phyloP scores from a whole-genome alignment of 2,113 vertebrate genomes.

The Rhagologus leucostigma region DNA sequence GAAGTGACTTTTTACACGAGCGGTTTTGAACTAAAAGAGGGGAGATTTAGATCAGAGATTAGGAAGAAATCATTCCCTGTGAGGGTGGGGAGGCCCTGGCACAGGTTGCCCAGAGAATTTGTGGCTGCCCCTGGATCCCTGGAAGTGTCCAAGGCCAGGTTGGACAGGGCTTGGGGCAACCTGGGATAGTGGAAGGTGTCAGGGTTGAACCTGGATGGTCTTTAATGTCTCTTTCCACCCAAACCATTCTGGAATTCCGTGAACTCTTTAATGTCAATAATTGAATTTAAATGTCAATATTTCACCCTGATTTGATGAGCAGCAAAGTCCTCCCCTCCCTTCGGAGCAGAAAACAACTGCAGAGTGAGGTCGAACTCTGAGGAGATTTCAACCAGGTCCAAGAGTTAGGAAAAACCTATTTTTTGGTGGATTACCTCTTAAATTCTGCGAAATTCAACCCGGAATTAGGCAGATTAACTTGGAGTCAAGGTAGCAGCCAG shows the following conservation, averaged over 20 bases:
- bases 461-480: neutral
- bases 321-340: neutral
- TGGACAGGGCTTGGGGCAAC: rapidly evolving
- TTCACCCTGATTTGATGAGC: neutral
- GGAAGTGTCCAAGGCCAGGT: neutral
- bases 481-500: neutral
- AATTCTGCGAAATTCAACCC: neutral
- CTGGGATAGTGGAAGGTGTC: neutral
- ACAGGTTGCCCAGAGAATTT: neutral
- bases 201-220: neutral
- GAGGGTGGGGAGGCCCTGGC: neutral
- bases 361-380: rapidly evolving
- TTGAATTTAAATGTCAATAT: neutral
- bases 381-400: neutral
- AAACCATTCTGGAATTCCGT: neutral
- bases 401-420: neutral
- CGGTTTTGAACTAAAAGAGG: neutral
- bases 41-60: neutral
- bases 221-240: neutral
- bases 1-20: neutral
- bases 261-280: neutral
- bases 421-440: neutral
- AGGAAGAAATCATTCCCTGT: neutral
- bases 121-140: neutral
- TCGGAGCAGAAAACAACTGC: neutral